Conservation (phyloP, 2,797 vertebrate genomes). For the Sarcoramphus papa region DNA sequence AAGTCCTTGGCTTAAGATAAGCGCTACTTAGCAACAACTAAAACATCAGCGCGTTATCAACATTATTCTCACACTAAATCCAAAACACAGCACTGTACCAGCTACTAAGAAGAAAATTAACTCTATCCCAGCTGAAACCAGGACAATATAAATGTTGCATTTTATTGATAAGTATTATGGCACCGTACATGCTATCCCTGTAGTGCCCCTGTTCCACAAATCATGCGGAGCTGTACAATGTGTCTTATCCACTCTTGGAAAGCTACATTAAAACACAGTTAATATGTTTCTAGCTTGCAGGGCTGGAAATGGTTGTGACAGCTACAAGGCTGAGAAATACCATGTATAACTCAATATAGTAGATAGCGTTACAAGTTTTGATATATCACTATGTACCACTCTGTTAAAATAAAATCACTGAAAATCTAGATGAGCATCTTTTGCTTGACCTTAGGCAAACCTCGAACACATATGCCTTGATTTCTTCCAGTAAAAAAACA, state of each 20-base stretch:
- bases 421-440: neutral
- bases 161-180: neutral
- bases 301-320: neutral
- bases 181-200: neutral
- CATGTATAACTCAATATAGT: neutral
- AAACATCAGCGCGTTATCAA: no score
- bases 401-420: neutral
- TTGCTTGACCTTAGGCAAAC: neutral
- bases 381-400: neutral
- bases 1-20: no score
- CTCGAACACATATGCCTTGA: neutral
- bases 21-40: no score
- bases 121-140: no score
- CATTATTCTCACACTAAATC: no score
- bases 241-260: neutral
- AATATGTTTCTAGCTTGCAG: neutral
- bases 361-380: neutral
- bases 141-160: neutral
- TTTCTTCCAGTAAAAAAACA: neutral
- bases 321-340: neutral
- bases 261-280: neutral
- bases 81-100: no score
- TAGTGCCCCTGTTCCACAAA: neutral
- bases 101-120: no score
- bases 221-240: fast-evolving